Conservation (phyloP, 2,797 vertebrate species). For the Cossypha dichroa region DNA sequence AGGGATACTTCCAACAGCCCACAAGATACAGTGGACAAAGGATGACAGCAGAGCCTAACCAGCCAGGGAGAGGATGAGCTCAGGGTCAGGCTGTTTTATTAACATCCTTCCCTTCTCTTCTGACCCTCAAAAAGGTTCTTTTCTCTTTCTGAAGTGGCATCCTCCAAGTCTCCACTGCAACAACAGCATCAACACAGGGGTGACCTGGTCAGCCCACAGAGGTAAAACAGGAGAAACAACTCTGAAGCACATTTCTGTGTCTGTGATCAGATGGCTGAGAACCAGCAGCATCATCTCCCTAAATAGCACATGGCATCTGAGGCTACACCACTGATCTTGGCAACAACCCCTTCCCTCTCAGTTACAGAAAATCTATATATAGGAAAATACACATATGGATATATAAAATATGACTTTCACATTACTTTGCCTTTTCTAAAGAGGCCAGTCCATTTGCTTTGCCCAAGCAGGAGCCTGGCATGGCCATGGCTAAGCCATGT, state of each 20-base stretch:
- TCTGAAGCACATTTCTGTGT: background rate
- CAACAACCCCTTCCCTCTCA: background rate
- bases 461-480: background rate
- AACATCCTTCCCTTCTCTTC: background rate
- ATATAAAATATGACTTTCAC: background rate
- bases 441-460: background rate
- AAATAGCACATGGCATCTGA: background rate
- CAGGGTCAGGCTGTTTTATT: background rate
- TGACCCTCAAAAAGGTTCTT: background rate
- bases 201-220: background rate
- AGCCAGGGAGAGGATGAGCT: background rate
- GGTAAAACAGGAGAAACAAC: background rate
- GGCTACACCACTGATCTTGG: background rate
- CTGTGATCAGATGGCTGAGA: background rate
- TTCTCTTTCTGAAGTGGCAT: background rate
- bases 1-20: background rate
- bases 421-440: background rate
- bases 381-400: background rate
- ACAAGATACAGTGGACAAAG: background rate
- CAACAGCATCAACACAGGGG: rapidly evolving
- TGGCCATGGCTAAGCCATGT: background rate
- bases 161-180: background rate
- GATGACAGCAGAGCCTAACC: background rate
- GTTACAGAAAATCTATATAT: background rate
- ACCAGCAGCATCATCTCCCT: background rate